These are phyloP conservation scores for Tautogolabrus adspersus DNA, from an alignment of 2,113 vertebrate species.

Conservation along the genomic window DNA sequence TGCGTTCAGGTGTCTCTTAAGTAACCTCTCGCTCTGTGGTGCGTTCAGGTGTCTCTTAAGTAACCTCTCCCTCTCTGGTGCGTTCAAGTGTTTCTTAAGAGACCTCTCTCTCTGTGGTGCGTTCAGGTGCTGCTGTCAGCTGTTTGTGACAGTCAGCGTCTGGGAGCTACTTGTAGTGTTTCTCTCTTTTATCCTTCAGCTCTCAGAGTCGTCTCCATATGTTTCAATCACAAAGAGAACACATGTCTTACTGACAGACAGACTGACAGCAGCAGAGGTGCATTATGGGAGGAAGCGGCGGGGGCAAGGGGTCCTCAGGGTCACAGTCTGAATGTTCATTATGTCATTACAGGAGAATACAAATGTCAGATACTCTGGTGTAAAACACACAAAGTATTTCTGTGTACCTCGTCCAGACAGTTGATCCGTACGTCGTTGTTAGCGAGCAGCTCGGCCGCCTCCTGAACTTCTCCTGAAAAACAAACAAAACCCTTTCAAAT, in stretches of 20 bases:
- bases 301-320: no score
- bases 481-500: not conserved
- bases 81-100: no score
- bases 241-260: conserved; percentile 46
- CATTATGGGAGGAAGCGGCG: not conserved
- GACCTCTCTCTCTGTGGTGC: not conserved
- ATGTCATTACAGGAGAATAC: not conserved
- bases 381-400: not conserved
- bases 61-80: no score
- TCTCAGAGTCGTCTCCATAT: conserved; percentile 69
- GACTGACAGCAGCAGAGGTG: not conserved
- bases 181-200: not conserved
- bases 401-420: conserved; percentile 91
- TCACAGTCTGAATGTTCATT: not conserved
- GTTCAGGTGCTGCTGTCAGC: conserved; percentile 40
- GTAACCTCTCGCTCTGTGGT: not conserved
- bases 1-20: no score
- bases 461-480: conserved; percentile 76
- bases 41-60: not conserved
- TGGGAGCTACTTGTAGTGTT: conserved; percentile 62
- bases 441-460: conserved; percentile 85
- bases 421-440: conserved; percentile 89
- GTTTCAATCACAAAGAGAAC: conserved; percentile 55
- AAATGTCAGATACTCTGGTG: not conserved
- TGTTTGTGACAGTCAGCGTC: conserved; percentile 67